Evolutionary conservation across 2,113 vertebrate species (phyloP), one percentile per base, ranked within the genome.

Genomic region (Amphiprion ocellaris): DNA sequence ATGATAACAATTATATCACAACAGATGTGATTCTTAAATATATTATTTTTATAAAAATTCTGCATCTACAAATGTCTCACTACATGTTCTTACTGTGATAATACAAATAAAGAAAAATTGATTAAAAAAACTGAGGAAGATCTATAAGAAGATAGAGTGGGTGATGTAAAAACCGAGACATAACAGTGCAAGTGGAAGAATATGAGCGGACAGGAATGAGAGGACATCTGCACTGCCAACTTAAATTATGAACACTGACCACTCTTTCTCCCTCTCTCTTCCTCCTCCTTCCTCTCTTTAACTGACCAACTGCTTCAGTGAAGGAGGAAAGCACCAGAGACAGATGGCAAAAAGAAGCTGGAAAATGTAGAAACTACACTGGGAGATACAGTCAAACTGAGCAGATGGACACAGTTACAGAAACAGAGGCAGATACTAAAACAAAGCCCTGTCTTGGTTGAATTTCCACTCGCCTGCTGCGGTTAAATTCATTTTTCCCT

Each of bases 211-310:
- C 61, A 82, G 69, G 65, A 61, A 88, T 63, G 50, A 81, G 54
- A 83, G 23, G 83, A 89, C 85, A 89, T 80, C 79, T 84, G 85
- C n/a, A 83, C 77, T 89, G 86, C 77, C 89, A 89, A 66, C 74
- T 85, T 85, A 65, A 85, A 90, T 89, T 91, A 90, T 82, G 60
- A 91, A 82, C 74, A 84, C 69, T 80, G 71, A 81, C 76, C 44
- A 61, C 82, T 76, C 68, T 75, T 55, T 55, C n/a, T 37, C 56
- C 10, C 28, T 68, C 17, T 76, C 28, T 44, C 53, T 49, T 56
- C 23, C 64, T 80, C 54, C 28, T 55, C 33, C 28, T 55, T 65
- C 53, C 41, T 80, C 59, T 64, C 41, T 77, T 77, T 64, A 28
- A 85, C 66, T 76, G 63, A 77, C 81, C 77, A 83, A 85, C 72